phyloP scores from a whole-genome alignment of 2,797 vertebrate species.

The Potorous gilbertii region DNA sequence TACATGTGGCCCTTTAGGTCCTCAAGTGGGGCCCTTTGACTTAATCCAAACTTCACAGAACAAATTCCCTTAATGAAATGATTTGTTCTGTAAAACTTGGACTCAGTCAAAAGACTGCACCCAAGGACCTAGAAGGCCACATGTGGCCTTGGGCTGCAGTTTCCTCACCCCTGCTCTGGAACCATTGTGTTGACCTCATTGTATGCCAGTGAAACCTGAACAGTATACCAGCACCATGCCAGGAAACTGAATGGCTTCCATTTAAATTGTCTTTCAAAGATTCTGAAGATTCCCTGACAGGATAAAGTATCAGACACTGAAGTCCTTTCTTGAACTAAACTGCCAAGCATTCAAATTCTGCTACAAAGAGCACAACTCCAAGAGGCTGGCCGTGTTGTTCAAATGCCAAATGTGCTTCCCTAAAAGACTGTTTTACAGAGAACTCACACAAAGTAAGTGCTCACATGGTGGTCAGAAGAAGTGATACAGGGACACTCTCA shows the following conservation, averaged over 20 bases:
- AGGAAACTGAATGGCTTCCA: neutral
- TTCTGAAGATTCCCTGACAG: neutral
- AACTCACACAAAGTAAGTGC: neutral
- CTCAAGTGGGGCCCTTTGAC: too few species aligned
- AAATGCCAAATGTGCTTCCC: neutral
- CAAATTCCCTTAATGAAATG: too few species aligned
- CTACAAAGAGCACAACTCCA: neutral
- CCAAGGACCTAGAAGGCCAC: too few species aligned
- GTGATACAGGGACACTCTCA: too few species aligned
- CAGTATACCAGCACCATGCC: neutral
- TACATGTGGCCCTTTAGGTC: too few species aligned
- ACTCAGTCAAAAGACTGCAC: too few species aligned
- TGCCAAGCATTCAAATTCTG: too few species aligned
- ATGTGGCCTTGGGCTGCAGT: too few species aligned
- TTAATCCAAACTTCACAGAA: too few species aligned
- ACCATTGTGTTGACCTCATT: neutral
- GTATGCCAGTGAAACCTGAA: neutral
- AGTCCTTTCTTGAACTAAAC: neutral
- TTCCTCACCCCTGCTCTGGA: too few species aligned
- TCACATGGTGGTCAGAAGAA: neutral
- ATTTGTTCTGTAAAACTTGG: too few species aligned
- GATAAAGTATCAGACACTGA: neutral
- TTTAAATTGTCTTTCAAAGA: neutral
- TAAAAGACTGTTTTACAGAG: neutral
- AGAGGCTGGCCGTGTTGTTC: neutral